These are phyloP conservation scores for Noctua comes DNA, from an alignment of 2,888 invertebrate species.

Conservation along the genomic window DNA sequence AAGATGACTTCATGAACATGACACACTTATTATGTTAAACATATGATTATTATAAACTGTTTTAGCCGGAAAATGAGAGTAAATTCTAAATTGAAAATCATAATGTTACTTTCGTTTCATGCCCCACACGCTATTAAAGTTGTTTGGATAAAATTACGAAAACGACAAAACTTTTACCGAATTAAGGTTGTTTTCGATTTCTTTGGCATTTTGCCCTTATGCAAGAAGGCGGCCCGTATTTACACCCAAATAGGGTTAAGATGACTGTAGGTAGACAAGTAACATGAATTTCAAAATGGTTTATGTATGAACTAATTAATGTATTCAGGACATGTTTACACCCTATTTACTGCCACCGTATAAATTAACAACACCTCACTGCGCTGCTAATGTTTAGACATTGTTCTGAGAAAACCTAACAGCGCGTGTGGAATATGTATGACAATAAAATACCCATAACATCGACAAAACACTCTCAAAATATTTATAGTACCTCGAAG, in stretches of 20 bases:
- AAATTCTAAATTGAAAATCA: constrained; percentile 48
- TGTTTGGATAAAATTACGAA: constrained; percentile 48
- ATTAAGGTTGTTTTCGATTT: constrained; percentile 61
- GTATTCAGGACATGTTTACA: constrained; percentile 14
- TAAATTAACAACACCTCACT: constrained; percentile 32
- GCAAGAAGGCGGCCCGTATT: constrained; percentile 46
- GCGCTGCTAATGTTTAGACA: constrained; percentile 29
- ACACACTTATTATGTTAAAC: constrained; percentile 60
- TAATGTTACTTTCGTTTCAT: constrained; percentile 47
- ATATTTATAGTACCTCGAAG: constrained; percentile 62
- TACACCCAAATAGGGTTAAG: constrained; percentile 19
- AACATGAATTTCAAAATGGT: neutral
- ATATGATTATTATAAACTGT: constrained; percentile 45
- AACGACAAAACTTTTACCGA: constrained; percentile 47
- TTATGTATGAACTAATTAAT: neutral
- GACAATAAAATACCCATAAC: constrained; percentile 63
- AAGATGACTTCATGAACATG: constrained; percentile 63
- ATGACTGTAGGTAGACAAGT: neutral
- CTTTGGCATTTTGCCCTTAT: constrained; percentile 60
- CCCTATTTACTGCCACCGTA: constrained; percentile 20
- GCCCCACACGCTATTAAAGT: constrained; percentile 29
- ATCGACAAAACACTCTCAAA: constrained; percentile 57
- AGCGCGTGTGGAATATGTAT: constrained; percentile 49
- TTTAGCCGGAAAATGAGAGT: constrained; percentile 48
- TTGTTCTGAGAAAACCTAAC: constrained; percentile 38